These are phyloP conservation scores for Pluvianellus socialis DNA, from an alignment of 2,113 vertebrate genomes.

Conservation along the genomic window DNA sequence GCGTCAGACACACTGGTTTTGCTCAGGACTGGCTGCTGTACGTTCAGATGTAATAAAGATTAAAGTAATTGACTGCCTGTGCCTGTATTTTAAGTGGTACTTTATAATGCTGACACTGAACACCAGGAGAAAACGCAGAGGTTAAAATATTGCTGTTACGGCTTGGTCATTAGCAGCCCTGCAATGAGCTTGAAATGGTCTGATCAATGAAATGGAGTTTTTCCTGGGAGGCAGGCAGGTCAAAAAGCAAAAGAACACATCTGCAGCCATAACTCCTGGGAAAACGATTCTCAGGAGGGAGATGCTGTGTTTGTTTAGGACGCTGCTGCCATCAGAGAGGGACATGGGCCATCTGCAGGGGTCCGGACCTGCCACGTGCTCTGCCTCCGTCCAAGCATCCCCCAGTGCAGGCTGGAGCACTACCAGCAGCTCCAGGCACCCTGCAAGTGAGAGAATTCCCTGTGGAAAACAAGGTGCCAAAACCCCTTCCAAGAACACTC, in stretches of 20 bases:
- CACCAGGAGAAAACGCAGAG: background rate
- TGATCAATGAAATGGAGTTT: background rate
- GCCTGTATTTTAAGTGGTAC: constrained; percentile 21
- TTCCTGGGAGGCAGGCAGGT: background rate
- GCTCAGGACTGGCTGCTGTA: background rate
- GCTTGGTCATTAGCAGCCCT: background rate
- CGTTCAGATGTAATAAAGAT: background rate
- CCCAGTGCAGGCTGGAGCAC: background rate
- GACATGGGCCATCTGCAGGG: background rate
- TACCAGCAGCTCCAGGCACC: background rate
- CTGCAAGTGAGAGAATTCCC: background rate
- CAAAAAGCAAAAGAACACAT: background rate
- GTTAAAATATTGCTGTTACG: background rate
- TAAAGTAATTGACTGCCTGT: constrained; percentile 1
- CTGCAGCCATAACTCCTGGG: background rate
- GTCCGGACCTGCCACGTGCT: background rate
- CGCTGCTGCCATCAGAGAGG: background rate
- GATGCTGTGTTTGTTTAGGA: background rate
- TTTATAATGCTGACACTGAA: constrained; percentile 4
- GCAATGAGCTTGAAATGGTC: background rate
- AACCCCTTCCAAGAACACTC: background rate
- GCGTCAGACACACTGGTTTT: background rate
- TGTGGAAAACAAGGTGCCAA: background rate
- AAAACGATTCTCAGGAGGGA: background rate
- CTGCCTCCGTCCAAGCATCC: background rate